Conservation (phyloP, 2,888 invertebrate species). For the Lasiommata megera region DNA sequence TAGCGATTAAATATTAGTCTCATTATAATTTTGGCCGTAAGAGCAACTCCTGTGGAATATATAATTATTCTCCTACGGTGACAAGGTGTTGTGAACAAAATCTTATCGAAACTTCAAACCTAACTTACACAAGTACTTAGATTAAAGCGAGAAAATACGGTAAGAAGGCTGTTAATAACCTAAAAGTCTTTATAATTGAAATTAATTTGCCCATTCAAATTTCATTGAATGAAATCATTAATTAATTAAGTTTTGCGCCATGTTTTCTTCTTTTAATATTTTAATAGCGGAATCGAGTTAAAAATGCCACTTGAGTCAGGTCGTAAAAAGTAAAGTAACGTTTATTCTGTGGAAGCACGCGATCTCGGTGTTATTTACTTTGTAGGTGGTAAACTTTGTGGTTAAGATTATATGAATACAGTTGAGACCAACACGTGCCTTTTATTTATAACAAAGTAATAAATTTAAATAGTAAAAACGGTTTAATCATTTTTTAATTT, state of each 20-base stretch:
- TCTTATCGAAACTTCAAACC: too few relatives aligned
- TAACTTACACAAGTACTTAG: too few relatives aligned
- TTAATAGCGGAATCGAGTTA: slow-evolving; percentile 12
- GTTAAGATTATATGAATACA: slow-evolving; percentile 6
- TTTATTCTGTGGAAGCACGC: slow-evolving; percentile 11
- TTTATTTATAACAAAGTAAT: not conserved
- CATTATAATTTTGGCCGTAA: too few relatives aligned
- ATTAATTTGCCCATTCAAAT: slow-evolving; percentile 4
- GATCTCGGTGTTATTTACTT: slow-evolving; percentile 10
- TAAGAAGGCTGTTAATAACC: not conserved
- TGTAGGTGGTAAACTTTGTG: slow-evolving; percentile 8
- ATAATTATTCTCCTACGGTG: too few relatives aligned
- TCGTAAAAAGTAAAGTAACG: slow-evolving; percentile 13
- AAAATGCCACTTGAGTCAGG: slow-evolving; percentile 12
- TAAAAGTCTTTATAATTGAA: not conserved
- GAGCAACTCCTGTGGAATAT: too few relatives aligned
- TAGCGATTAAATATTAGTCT: too few relatives aligned
- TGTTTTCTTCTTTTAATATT: slow-evolving; percentile 15
- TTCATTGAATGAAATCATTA: slow-evolving; percentile 9
- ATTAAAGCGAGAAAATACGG: not conserved
- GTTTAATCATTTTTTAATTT: too few relatives aligned
- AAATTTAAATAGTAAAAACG: too few relatives aligned
- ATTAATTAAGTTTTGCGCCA: slow-evolving; percentile 13
- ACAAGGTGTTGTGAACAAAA: too few relatives aligned
- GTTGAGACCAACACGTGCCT: slow-evolving; percentile 6